Evolutionary conservation across 2,888 invertebrate genomes (phyloP), one percentile per base, ranked within the genome.

Genomic region (Apocheima hispidaria): DNA sequence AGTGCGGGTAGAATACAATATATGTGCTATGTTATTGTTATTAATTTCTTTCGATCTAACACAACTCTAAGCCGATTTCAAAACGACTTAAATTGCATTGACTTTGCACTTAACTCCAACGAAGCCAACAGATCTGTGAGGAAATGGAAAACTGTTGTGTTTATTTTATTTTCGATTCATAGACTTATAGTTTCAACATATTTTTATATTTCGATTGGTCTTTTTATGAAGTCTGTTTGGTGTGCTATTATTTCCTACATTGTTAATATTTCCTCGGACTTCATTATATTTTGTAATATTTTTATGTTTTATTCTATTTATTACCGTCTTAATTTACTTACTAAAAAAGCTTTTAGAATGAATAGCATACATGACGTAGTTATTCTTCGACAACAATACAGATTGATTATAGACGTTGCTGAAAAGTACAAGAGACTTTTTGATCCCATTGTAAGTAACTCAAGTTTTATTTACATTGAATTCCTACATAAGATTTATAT

Each of bases 401-500:
- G 18, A 12, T 12, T 30, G 30, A 46, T 30, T 18, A 18, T 46
- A 12, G 12, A 30, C 5, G 18, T 46, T 10, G 18, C 46, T 6
- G 46, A 46, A 46, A 46, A 46, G 18, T 46, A 46, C 12, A 46
- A 46, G 18, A 46, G 5, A 2, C 12, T 30, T 46, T 46, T 9
- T 46, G 46, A 46, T 30, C 46, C 30, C 2, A 46, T 46, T 10
- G 46, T 46, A 46, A 46, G 46, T 46, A 18, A 4, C 16, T 14
- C 4, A n/a, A 35, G 12, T 2, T 26, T 26, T 26, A 26, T 26
- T 26, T 26, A 4, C 26, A 4, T 1, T 26, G 7, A 26, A 33
- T 12, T 1, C 10, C 9, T 33, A 12, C 10, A 2, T 2, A 1
- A 1, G 5, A 35, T 14, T 14, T 14, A n/a, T 35, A 35, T 33